Evolutionary conservation across 2,113 vertebrate genomes (phyloP).

Genomic region (Nyctereutes procyonoides): DNA sequence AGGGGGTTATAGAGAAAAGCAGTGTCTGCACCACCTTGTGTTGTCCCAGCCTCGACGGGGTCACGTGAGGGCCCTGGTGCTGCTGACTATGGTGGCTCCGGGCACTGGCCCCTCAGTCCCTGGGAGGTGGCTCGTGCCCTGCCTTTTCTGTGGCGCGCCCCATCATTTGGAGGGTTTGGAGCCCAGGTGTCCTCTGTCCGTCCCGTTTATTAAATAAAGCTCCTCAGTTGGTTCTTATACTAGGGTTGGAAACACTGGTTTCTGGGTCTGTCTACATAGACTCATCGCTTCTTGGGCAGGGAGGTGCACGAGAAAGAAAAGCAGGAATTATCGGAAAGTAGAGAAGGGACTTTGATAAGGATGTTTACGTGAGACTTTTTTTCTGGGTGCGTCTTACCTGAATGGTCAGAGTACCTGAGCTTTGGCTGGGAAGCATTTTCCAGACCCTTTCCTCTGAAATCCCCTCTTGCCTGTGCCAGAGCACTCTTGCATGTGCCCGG

Average conservation of each 20-base stretch:
- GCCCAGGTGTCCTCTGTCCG: fast-evolving
- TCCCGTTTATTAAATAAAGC: fast-evolving
- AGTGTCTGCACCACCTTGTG: neutral
- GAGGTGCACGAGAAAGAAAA: neutral
- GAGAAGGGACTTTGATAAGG: neutral
- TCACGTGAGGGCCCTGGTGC: fast-evolving
- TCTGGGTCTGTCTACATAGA: neutral
- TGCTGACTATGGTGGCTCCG: neutral
- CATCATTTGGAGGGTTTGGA: fast-evolving
- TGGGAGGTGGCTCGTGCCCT: fast-evolving
- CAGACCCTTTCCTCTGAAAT: neutral
- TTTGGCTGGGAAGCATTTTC: neutral
- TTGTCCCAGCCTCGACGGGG: too few species aligned
- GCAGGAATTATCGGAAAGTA: too few species aligned
- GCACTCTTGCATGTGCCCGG: fast-evolving
- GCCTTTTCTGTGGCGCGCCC: neutral
- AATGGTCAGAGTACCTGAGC: neutral
- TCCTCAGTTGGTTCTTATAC: neutral
- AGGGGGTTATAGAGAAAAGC: too few species aligned
- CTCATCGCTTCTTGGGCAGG: neutral
- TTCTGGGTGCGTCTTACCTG: neutral
- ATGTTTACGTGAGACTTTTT: fast-evolving
- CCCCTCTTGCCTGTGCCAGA: fast-evolving
- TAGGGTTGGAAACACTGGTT: neutral
- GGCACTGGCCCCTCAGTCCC: fast-evolving